phyloP scores from a whole-genome alignment of 2,113 vertebrate species.

The Herpetotheres cachinnans region DNA sequence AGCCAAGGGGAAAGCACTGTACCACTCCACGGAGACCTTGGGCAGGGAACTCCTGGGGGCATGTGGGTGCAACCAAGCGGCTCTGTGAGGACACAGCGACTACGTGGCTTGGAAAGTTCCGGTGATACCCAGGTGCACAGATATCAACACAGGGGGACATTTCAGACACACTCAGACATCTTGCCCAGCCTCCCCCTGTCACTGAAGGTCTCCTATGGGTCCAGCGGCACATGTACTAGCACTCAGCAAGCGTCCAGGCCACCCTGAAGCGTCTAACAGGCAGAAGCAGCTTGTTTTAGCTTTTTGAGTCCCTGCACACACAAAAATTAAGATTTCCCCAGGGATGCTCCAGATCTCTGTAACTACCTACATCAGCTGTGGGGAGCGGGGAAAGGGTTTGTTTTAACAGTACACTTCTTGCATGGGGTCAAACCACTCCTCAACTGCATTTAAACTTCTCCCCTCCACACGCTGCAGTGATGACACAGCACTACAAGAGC shows the following conservation, averaged over 20 bases:
- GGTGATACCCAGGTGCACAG: background rate
- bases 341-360: background rate
- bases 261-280: background rate
- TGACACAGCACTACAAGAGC: background rate
- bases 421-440: background rate
- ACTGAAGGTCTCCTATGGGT: background rate
- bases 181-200: background rate
- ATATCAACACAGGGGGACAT: background rate
- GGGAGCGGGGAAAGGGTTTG: background rate
- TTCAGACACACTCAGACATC: background rate
- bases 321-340: background rate
- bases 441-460: background rate
- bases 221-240: background rate
- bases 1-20: background rate
- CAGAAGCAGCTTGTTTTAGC: background rate
- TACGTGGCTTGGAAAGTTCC: background rate
- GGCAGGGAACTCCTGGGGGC: background rate
- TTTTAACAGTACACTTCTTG: background rate
- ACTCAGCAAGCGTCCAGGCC: background rate
- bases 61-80: rapidly evolving
- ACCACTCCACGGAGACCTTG: background rate
- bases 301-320: background rate
- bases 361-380: background rate
- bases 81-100: background rate
- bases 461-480: background rate